Percentiles rank a stretch among this genome's conserved stretches.
Conservation (phyloP, 2,797 vertebrate species). For the Oryzias dopingdopingensis region DNA sequence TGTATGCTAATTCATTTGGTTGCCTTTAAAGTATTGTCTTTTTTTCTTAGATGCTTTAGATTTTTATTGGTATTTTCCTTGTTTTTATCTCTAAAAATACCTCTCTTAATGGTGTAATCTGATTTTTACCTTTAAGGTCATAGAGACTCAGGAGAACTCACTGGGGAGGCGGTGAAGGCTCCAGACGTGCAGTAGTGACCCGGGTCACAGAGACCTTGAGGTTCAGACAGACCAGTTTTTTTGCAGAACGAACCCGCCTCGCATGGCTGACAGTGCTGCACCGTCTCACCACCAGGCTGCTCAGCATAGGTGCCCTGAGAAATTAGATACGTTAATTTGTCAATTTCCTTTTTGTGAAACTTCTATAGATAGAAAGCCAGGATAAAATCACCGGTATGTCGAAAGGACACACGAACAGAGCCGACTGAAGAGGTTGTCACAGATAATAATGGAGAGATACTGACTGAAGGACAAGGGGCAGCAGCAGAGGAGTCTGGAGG, state of each 20-base stretch:
- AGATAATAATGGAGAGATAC: slow-evolving; percentile 40
- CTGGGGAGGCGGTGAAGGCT: slow-evolving; percentile 80
- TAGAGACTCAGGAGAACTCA: slow-evolving; percentile 52
- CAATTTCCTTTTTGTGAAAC: neutral
- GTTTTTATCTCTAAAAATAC: too few relatives aligned
- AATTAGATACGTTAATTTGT: slow-evolving; percentile 7
- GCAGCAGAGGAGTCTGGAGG: slow-evolving; percentile 71
- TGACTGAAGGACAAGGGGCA: slow-evolving; percentile 81
- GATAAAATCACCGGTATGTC: neutral
- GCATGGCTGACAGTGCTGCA: slow-evolving; percentile 81
- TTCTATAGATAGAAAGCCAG: neutral
- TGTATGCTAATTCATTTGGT: too few relatives aligned
- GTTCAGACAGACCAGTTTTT: slow-evolving; percentile 72
- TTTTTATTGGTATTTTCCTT: too few relatives aligned
- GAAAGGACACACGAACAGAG: neutral
- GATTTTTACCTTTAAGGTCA: too few relatives aligned
- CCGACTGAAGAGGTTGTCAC: neutral
- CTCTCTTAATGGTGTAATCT: too few relatives aligned
- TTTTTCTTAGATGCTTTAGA: too few relatives aligned
- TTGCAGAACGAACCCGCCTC: slow-evolving; percentile 84
- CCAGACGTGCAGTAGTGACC: slow-evolving; percentile 85
- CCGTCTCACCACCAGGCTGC: slow-evolving; percentile 60
- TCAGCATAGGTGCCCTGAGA: slow-evolving; percentile 81
- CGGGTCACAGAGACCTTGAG: slow-evolving; percentile 82
- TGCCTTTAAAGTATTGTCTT: too few relatives aligned